These are phyloP conservation scores for Cromileptes altivelis DNA, from an alignment of 2,113 vertebrate species.

Conservation along the genomic window DNA sequence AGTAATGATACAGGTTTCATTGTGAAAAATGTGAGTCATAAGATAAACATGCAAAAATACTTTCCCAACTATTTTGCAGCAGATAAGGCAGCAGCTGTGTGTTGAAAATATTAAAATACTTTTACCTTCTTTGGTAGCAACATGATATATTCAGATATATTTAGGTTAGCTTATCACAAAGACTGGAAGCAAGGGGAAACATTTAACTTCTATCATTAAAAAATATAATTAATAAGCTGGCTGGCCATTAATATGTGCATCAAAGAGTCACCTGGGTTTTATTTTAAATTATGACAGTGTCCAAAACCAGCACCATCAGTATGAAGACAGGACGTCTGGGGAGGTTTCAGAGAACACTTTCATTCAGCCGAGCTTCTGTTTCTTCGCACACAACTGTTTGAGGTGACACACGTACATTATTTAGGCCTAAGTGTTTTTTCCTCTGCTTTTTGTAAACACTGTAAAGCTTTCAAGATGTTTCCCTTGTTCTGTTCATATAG, in stretches of 20 bases:
- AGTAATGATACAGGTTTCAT: not conserved
- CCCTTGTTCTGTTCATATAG: conserved; percentile 15
- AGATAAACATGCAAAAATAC: not conserved
- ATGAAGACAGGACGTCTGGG: not conserved
- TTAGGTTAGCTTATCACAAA: not conserved
- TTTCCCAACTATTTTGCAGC: not conserved
- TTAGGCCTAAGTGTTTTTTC: not conserved
- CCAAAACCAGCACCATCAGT: not conserved
- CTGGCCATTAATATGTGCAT: not conserved
- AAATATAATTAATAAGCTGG: not conserved
- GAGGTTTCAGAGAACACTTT: not conserved
- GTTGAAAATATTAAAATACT: not conserved
- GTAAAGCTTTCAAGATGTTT: conserved; percentile 43
- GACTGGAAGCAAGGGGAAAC: not conserved
- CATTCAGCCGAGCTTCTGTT: not conserved
- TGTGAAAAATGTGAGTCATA: not conserved
- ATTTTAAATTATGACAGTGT: not conserved
- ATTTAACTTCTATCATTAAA: not conserved
- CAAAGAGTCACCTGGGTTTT: conserved; percentile 1
- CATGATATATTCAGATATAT: not conserved
- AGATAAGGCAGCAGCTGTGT: not conserved
- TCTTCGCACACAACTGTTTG: not conserved
- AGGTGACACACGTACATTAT: not conserved
- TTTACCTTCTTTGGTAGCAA: not conserved
- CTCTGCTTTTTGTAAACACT: conserved; percentile 22